phyloP scores from a whole-genome alignment of 2,113 vertebrate species.

The Benitochromis conjunctus region DNA sequence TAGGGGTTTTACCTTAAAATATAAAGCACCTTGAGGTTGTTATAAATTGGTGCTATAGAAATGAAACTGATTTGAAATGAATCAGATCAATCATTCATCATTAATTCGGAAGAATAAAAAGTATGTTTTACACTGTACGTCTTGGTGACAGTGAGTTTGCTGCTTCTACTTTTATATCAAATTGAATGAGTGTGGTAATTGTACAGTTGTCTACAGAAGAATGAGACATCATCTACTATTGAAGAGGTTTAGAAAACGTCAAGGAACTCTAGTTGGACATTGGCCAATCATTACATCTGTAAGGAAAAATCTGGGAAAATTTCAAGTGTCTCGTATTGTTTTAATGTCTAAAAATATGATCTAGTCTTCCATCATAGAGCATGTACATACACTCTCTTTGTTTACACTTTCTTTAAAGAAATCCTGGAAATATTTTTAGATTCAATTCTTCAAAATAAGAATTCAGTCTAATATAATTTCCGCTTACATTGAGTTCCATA shows the following conservation, averaged over 20 bases:
- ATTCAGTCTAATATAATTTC: too few species aligned
- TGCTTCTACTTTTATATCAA: neutral
- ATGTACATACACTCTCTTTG: too few species aligned
- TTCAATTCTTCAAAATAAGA: neutral
- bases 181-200: too few species aligned
- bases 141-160: neutral
- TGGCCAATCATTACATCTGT: neutral
- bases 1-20: neutral
- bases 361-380: neutral
- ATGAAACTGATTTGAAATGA: neutral
- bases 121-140: neutral
- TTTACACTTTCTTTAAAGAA: too few species aligned
- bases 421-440: neutral
- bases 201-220: too few species aligned
- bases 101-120: neutral
- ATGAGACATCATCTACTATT: too few species aligned
- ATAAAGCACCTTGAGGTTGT: neutral
- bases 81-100: neutral
- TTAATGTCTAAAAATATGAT: neutral
- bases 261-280: too few species aligned
- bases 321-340: neutral
- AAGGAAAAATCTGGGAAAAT: neutral
- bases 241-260: too few species aligned
- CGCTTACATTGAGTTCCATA: too few species aligned
- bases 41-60: neutral